phyloP scores from a whole-genome alignment of 2,888 invertebrate species.

The Anarsia innoxiella region DNA sequence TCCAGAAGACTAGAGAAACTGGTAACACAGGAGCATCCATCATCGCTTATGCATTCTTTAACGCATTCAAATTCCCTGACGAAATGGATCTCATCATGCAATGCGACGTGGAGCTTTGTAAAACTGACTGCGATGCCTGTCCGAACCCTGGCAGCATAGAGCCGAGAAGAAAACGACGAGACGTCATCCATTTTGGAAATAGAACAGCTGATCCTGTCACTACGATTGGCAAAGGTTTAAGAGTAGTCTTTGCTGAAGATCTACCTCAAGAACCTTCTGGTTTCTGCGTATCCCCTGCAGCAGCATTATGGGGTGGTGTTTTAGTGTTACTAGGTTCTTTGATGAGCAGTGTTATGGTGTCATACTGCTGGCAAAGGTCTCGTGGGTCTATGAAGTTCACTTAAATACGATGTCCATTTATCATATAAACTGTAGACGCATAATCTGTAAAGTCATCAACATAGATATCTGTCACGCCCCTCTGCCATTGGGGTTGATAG shows the following conservation, averaged over 20 bases:
- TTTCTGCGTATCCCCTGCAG: conserved; percentile 78
- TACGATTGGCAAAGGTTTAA: conserved; percentile 78
- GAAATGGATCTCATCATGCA: conserved; percentile 88
- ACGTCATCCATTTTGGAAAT: conserved; percentile 60
- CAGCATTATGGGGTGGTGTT: conserved; percentile 77
- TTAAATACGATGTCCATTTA: no score
- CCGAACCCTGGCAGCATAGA: conserved; percentile 78
- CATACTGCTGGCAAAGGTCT: conserved; percentile 59
- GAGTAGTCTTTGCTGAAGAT: conserved; percentile 82
- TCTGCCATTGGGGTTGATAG: no score
- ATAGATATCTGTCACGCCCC: no score
- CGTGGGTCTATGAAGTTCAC: conserved; percentile 46
- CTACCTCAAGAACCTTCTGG: conserved; percentile 55
- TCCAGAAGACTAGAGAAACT: conserved; percentile 86
- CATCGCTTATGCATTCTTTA: conserved; percentile 86
- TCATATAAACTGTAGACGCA: no score
- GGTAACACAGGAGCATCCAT: conserved; percentile 83
- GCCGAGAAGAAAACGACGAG: conserved; percentile 60
- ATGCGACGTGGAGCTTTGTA: conserved; percentile 88
- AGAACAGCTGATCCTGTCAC: conserved; percentile 75
- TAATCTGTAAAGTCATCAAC: no score
- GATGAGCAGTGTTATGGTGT: conserved; percentile 62
- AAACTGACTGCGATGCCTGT: conserved; percentile 85
- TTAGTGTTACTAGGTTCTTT: conserved; percentile 77
- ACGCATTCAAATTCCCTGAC: conserved; percentile 89